Evolutionary conservation across 2,888 invertebrate genomes (phyloP).

Genomic region (Caenorhabditis sp.): DNA sequence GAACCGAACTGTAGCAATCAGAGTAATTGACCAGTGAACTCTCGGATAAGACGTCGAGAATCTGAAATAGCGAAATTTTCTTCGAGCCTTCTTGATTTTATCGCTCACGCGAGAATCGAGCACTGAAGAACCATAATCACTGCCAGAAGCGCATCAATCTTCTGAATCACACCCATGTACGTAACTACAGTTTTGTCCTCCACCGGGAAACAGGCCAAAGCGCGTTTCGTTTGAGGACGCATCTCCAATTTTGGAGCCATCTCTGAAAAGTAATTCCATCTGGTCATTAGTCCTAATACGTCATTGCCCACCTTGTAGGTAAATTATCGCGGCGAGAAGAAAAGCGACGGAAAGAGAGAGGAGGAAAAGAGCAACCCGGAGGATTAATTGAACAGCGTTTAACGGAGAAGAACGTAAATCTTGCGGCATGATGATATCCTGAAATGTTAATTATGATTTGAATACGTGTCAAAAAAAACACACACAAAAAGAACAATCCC

Average conservation of each 20-base stretch:
- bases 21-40: conserved; percentile 27
- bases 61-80: background rate
- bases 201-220: conserved; percentile 27
- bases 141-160: conserved; percentile 5
- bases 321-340: conserved; percentile 5
- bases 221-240: background rate
- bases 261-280: background rate
- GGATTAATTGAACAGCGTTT: background rate
- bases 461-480: background rate
- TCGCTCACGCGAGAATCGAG: background rate
- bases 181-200: background rate
- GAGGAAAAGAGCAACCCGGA: conserved; percentile 2
- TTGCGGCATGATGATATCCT: background rate
- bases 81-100: background rate
- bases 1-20: background rate
- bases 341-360: background rate
- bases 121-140: background rate
- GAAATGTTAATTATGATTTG: background rate
- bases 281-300: background rate
- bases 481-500: background rate
- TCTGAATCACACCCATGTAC: conserved; percentile 17
- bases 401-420: conserved; percentile 1
- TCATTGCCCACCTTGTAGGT: conserved; percentile 7
- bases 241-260: conserved; percentile 18
- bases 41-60: background rate